Base-by-base conservation (phyloP, 2,888 invertebrate species). In the Ophioninae sp. region DNA sequence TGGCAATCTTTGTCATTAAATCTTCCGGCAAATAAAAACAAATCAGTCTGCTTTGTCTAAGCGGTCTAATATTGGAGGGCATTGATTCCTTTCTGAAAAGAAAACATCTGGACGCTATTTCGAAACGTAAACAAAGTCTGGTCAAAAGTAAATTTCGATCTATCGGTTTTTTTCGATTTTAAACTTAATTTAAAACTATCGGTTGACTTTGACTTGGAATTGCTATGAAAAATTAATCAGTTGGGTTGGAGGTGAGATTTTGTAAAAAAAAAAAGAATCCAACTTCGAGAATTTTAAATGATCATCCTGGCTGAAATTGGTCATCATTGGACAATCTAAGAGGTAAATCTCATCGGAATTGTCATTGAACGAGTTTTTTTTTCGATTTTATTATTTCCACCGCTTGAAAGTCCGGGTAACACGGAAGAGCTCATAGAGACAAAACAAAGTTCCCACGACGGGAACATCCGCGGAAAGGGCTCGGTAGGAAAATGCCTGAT, bases 401-500 rank as follows among this genome's bases (percentile, higher is more conserved):
- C 17, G 51, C 17, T 17, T 13, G 17, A 17, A 51, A 13, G 10
- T 13, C 17, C 17, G 51, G 5, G 51, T 51, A 51, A 51, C 51
- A 17, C 6, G 41, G 10, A 10, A 67, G 17, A 20, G 20, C 22
- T 65, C 20, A 41, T 41, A 44, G 41, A 17, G 2, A 41, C 67
- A 41, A n/a, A n/a, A 5, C 67, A 37, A 30, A 1, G 30, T 37
- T 30, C 37, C 17, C 7, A 20, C 41, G 20, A 41, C 61, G 30
- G 30, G 17, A 58, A 73, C 64, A 41, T 37, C 58, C 39, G 77
- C 56, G 59, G 71, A 72, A 44, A 59, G 39, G 37, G 59, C 69
- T 51, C 20, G 75, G 58, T 67, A n/a, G 71, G 83, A 65, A 83
- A 79, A 78, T 51, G 73, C 59, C 58, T 58, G 30, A 77, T 80